Conservation (phyloP, 2,888 invertebrate genomes). For the Syrphus vitripennis region DNA sequence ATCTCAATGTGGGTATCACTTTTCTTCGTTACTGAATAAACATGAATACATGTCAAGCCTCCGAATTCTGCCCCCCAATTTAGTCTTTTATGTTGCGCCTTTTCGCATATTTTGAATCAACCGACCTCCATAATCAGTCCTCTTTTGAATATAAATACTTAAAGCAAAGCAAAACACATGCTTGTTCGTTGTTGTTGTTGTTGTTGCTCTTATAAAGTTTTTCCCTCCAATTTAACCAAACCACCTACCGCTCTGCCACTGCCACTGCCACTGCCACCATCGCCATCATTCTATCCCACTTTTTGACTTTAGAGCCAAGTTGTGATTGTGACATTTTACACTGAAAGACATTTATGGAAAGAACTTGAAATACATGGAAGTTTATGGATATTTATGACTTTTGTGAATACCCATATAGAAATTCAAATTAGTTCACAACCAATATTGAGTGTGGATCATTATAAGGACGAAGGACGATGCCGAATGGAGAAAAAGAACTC, state of each 20-base stretch:
- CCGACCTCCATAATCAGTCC: conserved; percentile 11
- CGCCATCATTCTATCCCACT: neutral
- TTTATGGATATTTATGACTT: conserved; percentile 20
- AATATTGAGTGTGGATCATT: neutral
- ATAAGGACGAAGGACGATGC: neutral
- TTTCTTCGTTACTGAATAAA: conserved; percentile 21
- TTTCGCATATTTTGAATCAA: neutral
- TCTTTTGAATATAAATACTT: neutral
- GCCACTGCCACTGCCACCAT: neutral
- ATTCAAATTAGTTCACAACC: conserved; percentile 4
- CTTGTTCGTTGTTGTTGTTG: too few relatives aligned
- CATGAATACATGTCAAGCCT: conserved; percentile 2
- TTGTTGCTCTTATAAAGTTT: neutral
- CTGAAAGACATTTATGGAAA: neutral
- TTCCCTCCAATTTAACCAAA: neutral
- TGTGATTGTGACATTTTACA: conserved; percentile 9
- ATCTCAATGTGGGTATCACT: conserved; percentile 17
- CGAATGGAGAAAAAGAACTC: neutral
- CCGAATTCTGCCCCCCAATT: neutral
- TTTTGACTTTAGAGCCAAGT: neutral
- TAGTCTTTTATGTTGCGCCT: neutral
- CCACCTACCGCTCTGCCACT: neutral
- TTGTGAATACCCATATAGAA: neutral
- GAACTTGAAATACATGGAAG: neutral
- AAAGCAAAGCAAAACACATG: neutral